Evolutionary conservation across 2,888 invertebrate genomes (phyloP).

Genomic region (Lomographa bimaculata): DNA sequence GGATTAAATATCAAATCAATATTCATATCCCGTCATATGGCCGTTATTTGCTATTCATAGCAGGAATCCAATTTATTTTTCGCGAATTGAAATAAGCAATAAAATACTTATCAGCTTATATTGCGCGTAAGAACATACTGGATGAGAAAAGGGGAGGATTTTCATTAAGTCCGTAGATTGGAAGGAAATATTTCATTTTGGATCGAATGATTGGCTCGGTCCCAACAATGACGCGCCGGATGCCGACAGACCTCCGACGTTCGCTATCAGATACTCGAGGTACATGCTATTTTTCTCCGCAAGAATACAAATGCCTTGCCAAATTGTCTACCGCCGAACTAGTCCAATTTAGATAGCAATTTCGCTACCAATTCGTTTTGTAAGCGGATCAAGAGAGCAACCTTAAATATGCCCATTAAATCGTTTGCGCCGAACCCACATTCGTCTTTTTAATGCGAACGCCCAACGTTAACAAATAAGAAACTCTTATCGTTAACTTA

Average conservation of each 20-base stretch:
- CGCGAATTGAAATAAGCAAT: constrained; percentile 34
- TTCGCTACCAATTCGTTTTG: constrained; percentile 80
- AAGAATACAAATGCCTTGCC: constrained; percentile 82
- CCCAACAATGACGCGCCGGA: constrained; percentile 64
- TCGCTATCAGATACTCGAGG: constrained; percentile 75
- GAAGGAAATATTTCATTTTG: constrained; percentile 68
- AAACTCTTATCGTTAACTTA: constrained; percentile 51
- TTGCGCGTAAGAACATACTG: constrained; percentile 44
- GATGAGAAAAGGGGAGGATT: constrained; percentile 56
- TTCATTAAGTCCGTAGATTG: constrained; percentile 63
- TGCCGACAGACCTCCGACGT: constrained; percentile 64
- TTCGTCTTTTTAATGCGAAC: constrained; percentile 65
- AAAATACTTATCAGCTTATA: constrained; percentile 36
- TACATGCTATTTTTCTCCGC: constrained; percentile 79
- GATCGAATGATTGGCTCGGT: constrained; percentile 71
- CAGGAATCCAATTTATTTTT: constrained; percentile 38
- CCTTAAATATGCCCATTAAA: constrained; percentile 78
- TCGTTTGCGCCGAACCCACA: constrained; percentile 63
- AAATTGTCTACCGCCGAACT: constrained; percentile 81
- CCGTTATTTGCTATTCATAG: constrained; percentile 31
- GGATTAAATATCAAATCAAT: constrained; percentile 17
- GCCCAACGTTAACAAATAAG: constrained; percentile 59
- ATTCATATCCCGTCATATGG: constrained; percentile 21
- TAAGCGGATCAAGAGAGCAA: constrained; percentile 77
- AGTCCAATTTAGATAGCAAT: constrained; percentile 83